phyloP scores from a whole-genome alignment of 2,888 invertebrate species.

The Drosophila histrio region DNA sequence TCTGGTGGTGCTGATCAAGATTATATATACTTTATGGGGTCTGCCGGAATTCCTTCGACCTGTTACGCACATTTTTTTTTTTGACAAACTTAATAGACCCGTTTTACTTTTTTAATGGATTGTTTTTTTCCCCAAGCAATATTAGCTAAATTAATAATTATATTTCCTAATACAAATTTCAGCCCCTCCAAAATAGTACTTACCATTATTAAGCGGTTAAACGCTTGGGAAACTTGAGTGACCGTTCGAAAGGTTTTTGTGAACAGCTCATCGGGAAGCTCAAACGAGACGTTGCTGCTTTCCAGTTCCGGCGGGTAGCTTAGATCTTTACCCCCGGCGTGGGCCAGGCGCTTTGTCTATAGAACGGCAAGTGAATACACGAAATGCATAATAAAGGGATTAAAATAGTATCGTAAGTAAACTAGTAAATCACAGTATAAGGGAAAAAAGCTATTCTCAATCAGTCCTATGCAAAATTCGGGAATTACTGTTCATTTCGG shows the following conservation, averaged over 20 bases:
- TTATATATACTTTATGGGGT: too few species aligned
- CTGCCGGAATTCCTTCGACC: too few species aligned
- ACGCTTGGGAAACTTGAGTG: conserved; percentile 86
- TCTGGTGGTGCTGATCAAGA: too few species aligned
- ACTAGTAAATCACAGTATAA: conserved; percentile 8
- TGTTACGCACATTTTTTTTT: too few species aligned
- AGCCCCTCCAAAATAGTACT: conserved; percentile 46
- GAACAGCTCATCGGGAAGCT: conserved; percentile 86
- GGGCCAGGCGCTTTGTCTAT: conserved; percentile 51
- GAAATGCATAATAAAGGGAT: conserved; percentile 18
- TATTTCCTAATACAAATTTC: too few species aligned
- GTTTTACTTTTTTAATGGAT: too few species aligned
- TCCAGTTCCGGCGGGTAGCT: conserved; percentile 85
- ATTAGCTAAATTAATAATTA: too few species aligned
- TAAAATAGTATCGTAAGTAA: conserved; percentile 29
- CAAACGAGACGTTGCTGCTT: conserved; percentile 85
- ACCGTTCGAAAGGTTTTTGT: conserved; percentile 86
- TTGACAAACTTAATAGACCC: too few species aligned
- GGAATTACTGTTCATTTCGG: conserved; percentile 20
- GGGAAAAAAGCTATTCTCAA: neutral
- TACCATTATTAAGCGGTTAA: conserved; percentile 87
- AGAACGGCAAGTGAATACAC: neutral
- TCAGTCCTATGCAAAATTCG: conserved; percentile 28
- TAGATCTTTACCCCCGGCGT: conserved; percentile 80
- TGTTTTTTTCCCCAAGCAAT: too few species aligned